Evolutionary conservation across 2,888 invertebrate species (phyloP).

Genomic region (Xanthorhoe designata): DNA sequence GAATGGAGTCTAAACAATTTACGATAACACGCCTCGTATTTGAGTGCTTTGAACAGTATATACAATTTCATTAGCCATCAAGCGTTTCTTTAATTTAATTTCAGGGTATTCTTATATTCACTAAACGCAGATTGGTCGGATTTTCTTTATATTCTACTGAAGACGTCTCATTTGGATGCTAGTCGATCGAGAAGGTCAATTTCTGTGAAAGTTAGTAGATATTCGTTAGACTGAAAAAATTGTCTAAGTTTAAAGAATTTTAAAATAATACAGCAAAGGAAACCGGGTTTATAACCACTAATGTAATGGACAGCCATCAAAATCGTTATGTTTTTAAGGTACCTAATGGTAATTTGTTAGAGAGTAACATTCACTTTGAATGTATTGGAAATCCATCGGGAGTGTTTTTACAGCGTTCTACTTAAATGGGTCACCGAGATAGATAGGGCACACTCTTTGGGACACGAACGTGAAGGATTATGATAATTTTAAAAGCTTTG

Average conservation of each 20-base stretch:
- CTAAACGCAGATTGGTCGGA: too few species aligned
- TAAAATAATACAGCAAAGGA: too few species aligned
- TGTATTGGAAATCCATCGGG: constrained; percentile 37
- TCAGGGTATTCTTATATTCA: neutral
- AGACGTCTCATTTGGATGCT: too few species aligned
- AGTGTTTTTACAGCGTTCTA: constrained; percentile 22
- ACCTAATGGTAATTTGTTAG: constrained; percentile 11
- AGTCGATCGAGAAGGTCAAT: too few species aligned
- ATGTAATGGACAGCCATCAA: neutral
- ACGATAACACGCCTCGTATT: neutral
- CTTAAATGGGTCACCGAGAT: constrained; percentile 20
- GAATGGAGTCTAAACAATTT: constrained; percentile 4
- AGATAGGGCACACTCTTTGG: constrained; percentile 33
- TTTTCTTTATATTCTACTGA: too few species aligned
- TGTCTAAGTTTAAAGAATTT: too few species aligned
- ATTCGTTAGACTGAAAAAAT: too few species aligned
- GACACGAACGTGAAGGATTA: constrained; percentile 14
- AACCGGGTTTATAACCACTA: too few species aligned
- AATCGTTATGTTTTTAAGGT: neutral
- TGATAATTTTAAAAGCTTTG: constrained; percentile 11
- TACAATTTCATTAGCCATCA: constrained; percentile 1
- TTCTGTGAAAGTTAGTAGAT: too few species aligned
- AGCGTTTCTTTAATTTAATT: neutral
- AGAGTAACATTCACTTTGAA: constrained; percentile 21
- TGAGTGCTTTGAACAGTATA: neutral